Base-by-base conservation (phyloP, 1,140 invertebrate genomes). In the Cherax destructor region DNA sequence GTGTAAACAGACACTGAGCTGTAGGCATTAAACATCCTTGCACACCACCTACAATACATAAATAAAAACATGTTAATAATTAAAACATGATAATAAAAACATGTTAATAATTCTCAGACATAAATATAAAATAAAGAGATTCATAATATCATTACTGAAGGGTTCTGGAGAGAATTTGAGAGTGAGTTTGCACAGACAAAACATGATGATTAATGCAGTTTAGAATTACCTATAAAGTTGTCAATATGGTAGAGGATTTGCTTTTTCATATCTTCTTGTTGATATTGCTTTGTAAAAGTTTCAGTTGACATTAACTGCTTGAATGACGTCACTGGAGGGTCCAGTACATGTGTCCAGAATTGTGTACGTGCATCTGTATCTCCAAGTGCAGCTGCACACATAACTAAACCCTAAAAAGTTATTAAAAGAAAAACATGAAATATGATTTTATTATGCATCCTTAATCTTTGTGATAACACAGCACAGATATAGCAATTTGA, bases 221-320 rank as follows among this genome's bases (percentile, higher is more conserved):
- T 30, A 16, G 49, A 81, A 92, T 94, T 94, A 95, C 96, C 96
- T 92, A 96, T 96, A 93, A 97, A 95, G 77, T 95, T 96, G 93
- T 97, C 96, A 11, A 97, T 93, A 77, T 96, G 94, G 93, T 96
- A 95, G 24, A 96, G 95, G n/a, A 97, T 94, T 93, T 96, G 95
- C 72, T 95, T 94, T 94, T 96, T 95, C 16, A 96, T 94, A 30
- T 95, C 94, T 92, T 96, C 96, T 86, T 96, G 94, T 56, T 96
- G 95, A 92, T 95, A 96, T 3, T 94, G 94, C 84, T 95, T 95
- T 61, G 94, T 94, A 93, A 97, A 96, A 92, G 96, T 95, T 76
- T 95, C 95, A 83, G 95, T 94, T 50, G 94, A 94, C 59, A 96
- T 94, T 13, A 97, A 94, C 88, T 94, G 94, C 92, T 95, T 96